phyloP scores from a whole-genome alignment of 2,888 invertebrate species.

The Dryomyza anilis region DNA sequence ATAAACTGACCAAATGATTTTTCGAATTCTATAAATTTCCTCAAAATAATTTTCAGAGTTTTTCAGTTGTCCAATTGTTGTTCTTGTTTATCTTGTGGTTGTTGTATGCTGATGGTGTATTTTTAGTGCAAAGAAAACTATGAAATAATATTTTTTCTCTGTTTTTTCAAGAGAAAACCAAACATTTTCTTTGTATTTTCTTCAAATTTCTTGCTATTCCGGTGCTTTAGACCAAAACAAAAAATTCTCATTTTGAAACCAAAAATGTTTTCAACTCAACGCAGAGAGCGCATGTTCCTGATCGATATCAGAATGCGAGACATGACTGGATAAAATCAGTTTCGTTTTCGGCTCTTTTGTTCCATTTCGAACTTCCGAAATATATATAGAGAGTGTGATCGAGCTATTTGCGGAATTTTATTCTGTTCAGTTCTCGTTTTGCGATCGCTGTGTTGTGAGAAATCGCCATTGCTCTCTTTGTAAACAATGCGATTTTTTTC shows the following conservation, averaged over 20 bases:
- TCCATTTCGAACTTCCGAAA: too few relatives aligned
- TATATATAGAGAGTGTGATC: too few relatives aligned
- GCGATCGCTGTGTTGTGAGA: too few relatives aligned
- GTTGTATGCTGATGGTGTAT: too few relatives aligned
- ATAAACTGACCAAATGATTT: slow-evolving; percentile 50
- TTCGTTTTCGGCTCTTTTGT: too few relatives aligned
- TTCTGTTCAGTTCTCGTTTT: too few relatives aligned
- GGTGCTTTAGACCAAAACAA: not conserved
- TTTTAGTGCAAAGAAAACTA: slow-evolving; percentile 36
- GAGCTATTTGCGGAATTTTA: too few relatives aligned
- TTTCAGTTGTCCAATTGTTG: slow-evolving; percentile 18
- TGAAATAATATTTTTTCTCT: slow-evolving; percentile 34
- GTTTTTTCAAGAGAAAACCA: not conserved
- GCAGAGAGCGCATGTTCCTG: not conserved
- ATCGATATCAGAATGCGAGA: too few relatives aligned
- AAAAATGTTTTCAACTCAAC: not conserved
- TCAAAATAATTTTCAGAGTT: slow-evolving; percentile 17
- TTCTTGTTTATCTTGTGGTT: too few relatives aligned
- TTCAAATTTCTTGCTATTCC: not conserved
- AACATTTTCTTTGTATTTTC: not conserved
- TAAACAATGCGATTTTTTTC: too few relatives aligned
- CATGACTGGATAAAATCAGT: too few relatives aligned
- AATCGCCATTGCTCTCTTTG: too few relatives aligned
- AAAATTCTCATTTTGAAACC: not conserved
- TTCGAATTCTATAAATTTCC: slow-evolving; percentile 33